Percentiles rank a stretch among this genome's conserved stretches.
phyloP scores from a whole-genome alignment of 2,888 invertebrate genomes.

The Homarus gammarus region DNA sequence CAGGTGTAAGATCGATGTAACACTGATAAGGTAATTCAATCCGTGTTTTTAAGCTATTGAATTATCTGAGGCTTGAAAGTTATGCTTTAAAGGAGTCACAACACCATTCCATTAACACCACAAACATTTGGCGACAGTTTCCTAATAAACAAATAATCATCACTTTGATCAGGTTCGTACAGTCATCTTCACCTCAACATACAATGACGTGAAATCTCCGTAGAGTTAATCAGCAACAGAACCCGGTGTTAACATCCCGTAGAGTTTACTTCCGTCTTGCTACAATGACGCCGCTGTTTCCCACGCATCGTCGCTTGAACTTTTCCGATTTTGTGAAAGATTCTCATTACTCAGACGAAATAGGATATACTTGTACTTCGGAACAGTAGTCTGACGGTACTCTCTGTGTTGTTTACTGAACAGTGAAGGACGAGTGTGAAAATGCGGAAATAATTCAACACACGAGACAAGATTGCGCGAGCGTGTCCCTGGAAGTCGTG shows the following conservation, averaged over 20 bases:
- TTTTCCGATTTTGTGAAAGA: not conserved
- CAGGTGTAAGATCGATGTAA: too few relatives aligned
- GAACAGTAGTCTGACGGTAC: too few relatives aligned
- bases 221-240: not conserved
- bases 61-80: too few relatives aligned
- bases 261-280: not conserved
- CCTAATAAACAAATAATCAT: too few relatives aligned
- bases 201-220: not conserved
- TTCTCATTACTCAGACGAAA: not conserved
- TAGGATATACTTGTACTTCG: too few relatives aligned
- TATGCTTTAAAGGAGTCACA: too few relatives aligned
- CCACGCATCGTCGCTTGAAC: constrained; percentile 8
- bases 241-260: not conserved
- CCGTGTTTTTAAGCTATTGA: too few relatives aligned
- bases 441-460: not conserved
- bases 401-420: not conserved
- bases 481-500: constrained; percentile 11
- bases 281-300: not conserved
- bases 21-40: too few relatives aligned
- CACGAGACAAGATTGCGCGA: not conserved
- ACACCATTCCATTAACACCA: too few relatives aligned
- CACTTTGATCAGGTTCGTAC: too few relatives aligned
- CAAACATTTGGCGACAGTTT: too few relatives aligned
- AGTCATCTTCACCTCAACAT: too few relatives aligned
- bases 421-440: not conserved